Conservation (phyloP, 2,113 vertebrate species). For the Mesocricetus auratus region DNA sequence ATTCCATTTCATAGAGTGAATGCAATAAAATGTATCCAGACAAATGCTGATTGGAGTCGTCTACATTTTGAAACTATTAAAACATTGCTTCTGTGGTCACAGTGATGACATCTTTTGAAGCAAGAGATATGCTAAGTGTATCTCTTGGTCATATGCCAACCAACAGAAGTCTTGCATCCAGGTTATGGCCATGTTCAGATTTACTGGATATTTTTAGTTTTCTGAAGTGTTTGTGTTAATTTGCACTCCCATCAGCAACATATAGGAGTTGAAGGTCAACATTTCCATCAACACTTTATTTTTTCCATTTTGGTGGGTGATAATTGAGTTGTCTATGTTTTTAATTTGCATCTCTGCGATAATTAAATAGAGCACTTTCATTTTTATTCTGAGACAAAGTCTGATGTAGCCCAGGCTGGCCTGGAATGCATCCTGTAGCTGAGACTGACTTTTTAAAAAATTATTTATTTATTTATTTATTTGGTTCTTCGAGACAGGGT, state of each 20-base stretch:
- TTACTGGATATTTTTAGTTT: constrained; percentile 2
- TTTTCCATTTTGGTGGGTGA: background rate
- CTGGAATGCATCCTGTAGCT: background rate
- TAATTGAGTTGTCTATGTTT: background rate
- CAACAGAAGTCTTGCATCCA: background rate
- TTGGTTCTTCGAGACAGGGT: too few species aligned
- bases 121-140: background rate
- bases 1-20: background rate
- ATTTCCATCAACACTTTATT: background rate
- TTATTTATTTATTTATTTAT: too few species aligned
- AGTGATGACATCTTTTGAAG: background rate
- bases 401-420: background rate
- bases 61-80: background rate
- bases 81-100: background rate
- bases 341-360: background rate
- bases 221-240: background rate
- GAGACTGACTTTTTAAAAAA: too few species aligned
- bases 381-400: background rate
- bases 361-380: background rate
- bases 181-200: constrained; percentile 7
- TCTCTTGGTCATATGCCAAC: background rate
- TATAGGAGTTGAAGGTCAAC: background rate
- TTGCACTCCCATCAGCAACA: background rate
- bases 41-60: background rate
- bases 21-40: background rate